Base-by-base conservation (phyloP, 1,140 invertebrate species). In the Danaus plexippus region DNA sequence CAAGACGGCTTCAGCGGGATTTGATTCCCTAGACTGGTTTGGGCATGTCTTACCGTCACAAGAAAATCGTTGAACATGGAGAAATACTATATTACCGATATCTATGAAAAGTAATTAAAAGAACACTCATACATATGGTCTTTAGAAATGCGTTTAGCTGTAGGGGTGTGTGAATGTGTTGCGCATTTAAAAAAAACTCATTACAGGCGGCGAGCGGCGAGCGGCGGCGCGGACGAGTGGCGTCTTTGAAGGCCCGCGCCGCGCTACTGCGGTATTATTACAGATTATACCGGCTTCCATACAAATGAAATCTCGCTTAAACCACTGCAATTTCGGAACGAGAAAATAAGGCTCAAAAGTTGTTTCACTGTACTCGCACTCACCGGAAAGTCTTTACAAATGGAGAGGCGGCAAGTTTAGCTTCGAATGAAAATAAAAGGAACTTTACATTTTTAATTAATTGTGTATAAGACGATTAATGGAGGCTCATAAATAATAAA, bases 281-380 rank as follows among this genome's bases (percentile, higher is more conserved):
- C 80, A 85, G 83, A 86, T 85, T 86, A 86, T 86, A 71, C 81
- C 79, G 66, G 76, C 80, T 83, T 80, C 80, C 71, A 86, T 86
- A 86, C 83, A 86, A 86, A 86, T 86, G 81, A 86, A 86, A 86
- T 83, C 81, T 80, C 78, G 80, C 81, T 86, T 86, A 86, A 86
- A 80, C 73, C 79, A 84, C 77, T 86, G 83, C 81, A 85, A 81
- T 83, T 86, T 86, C 71, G 81, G 79, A 83, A 86, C 77, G 77
- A 82, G 78, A 71, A 83, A 84, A 86, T 86, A 84, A 83, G 80
- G 78, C 77, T 84, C 74, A 78, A 78, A 83, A 79, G 74, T 81
- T 84, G 74, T 77, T 82, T 84, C 80, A 84, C 76, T 82, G 76
- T 75, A 80, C 71, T 82, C 79, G 68, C 80, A 84, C 79, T 80